Conservation (phyloP, 2,888 invertebrate genomes). For the Oscheius onirici region DNA sequence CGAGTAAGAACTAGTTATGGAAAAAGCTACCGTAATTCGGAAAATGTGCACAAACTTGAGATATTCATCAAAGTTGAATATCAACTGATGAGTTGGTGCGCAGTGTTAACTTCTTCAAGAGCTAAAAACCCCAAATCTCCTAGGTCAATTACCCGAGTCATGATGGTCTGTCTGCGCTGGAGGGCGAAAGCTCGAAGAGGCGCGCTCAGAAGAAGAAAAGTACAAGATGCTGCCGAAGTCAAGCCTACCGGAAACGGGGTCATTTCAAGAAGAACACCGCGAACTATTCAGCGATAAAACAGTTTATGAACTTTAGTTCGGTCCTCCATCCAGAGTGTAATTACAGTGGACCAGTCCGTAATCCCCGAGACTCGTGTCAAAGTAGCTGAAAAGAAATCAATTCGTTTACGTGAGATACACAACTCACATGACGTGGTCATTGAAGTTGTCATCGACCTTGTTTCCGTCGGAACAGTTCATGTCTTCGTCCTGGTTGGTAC, state of each 20-base stretch:
- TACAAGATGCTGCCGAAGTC: background rate
- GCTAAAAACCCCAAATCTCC: too few species aligned
- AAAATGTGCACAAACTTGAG: too few species aligned
- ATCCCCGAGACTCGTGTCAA: constrained; percentile 18
- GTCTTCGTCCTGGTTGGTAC: constrained; percentile 52
- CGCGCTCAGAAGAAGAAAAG: constrained; percentile 14
- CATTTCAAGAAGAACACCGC: constrained; percentile 6
- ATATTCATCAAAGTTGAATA: too few species aligned
- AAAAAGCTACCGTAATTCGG: too few species aligned
- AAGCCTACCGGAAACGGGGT: background rate
- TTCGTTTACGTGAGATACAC: background rate
- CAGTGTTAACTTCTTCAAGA: too few species aligned
- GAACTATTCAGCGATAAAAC: background rate
- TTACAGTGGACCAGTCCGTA: constrained; percentile 20
- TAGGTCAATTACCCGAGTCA: constrained; percentile 22
- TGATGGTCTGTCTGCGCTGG: constrained; percentile 34
- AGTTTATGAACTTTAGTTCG: background rate
- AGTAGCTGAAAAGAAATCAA: constrained; percentile 8
- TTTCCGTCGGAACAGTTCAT: constrained; percentile 56
- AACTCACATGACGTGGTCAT: constrained; percentile 51
- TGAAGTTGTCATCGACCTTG: constrained; percentile 43
- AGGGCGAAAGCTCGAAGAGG: constrained; percentile 20
- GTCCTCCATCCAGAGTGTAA: constrained; percentile 26
- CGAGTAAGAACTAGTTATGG: constrained; percentile 45
- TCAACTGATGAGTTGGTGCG: too few species aligned